Evolutionary conservation across 2,113 vertebrate genomes (phyloP), one percentile per base, ranked within the genome.

Genomic region (Channa argus): DNA sequence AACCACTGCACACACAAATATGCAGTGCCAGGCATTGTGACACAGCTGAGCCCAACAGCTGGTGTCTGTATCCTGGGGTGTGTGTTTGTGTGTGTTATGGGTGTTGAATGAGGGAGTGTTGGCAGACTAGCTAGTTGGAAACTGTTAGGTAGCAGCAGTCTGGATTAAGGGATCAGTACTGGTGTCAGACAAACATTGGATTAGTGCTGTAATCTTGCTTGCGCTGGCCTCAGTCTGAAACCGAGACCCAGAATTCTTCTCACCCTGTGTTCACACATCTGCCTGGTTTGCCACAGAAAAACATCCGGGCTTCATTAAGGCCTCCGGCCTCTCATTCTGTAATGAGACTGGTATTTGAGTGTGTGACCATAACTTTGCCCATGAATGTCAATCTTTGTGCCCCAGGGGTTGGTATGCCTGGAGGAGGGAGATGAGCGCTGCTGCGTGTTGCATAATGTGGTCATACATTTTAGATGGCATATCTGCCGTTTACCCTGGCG

Each of bases 111-210:
- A 15, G 61, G 10, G 61, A 4, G 4, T 33, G 58, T 60, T 89
- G 82, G 82, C 78, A 74, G 5, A 37, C 63, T 68, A 38, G 37
- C 71, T 76, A 82, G 82, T 63, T 82, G 70, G 70, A 62, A 76
- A 85, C 80, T 86, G 80, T 76, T 63, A 24, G 45, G 46, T 82
- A 78, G 82, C 74, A 76, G 76, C 73, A 44, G 86, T 79, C 61
- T 81, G 82, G 89, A 92, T 93, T 92, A 92, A 89, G 67, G 87
- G 90, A 91, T 89, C 88, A 90, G 77, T 6, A 67, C 65, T 74
- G 71, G 86, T 91, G 85, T 91, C 86, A 88, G 85, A 83, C 87
- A 92, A 92, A 90, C 88, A 90, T 85, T 84, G 89, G 90, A 92
- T 93, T 92, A 91, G 63, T 51, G 74, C 74, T 91, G 84, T 91